phyloP scores from a whole-genome alignment of 1,140 invertebrate species.

The Heterodera schachtii region DNA sequence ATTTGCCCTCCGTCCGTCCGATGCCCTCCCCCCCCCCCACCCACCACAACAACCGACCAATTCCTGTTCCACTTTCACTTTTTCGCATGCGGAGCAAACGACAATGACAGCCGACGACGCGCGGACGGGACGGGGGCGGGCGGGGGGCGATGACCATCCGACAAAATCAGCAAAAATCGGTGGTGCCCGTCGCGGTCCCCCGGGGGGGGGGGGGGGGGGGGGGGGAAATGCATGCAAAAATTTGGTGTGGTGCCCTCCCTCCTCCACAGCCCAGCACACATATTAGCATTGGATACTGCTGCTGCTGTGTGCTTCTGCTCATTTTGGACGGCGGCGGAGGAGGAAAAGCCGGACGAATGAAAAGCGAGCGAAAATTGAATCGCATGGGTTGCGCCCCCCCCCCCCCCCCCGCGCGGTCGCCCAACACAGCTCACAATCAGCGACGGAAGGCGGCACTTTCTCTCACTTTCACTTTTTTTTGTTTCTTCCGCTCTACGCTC shows the following conservation, averaged over 20 bases:
- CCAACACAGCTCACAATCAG: too few relatives aligned
- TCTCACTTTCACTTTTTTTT: too few relatives aligned
- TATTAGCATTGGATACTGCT: background rate
- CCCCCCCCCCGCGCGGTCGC: too few relatives aligned
- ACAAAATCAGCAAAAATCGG: background rate
- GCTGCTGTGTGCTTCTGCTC: background rate
- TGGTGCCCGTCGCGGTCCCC: background rate
- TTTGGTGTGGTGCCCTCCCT: background rate
- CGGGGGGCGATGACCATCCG: background rate
- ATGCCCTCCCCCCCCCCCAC: too few relatives aligned
- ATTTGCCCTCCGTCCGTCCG: background rate
- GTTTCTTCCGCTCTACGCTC: too few relatives aligned
- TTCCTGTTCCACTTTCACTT: conserved; percentile 2
- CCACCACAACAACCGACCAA: background rate
- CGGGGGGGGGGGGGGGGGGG: too few relatives aligned
- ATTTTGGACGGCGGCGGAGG: background rate
- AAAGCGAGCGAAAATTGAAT: too few relatives aligned
- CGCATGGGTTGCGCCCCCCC: too few relatives aligned
- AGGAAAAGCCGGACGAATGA: background rate
- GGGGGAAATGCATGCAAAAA: background rate
- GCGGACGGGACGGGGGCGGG: background rate
- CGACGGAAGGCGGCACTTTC: too few relatives aligned
- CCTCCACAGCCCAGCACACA: background rate
- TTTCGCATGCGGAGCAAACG: background rate
- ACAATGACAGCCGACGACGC: background rate